Evolutionary conservation across 2,113 vertebrate genomes (phyloP).

Genomic region (Asarcornis scutulata): DNA sequence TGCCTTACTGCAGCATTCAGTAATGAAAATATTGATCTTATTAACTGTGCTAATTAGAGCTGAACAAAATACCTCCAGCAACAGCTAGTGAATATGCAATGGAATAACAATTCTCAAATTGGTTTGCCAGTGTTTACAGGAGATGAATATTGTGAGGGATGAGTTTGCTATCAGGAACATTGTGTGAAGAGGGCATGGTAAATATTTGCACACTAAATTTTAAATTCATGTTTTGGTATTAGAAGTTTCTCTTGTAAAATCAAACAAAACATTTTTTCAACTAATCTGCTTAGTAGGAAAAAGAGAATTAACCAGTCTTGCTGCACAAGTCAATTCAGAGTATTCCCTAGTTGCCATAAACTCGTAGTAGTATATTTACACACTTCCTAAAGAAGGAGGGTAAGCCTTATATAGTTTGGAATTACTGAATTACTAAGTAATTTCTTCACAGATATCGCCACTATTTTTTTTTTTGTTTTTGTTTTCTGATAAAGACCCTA

Average conservation of each 20-base stretch:
- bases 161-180: background rate
- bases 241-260: background rate
- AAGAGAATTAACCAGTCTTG: constrained; percentile 1
- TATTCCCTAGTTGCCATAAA: background rate
- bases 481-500: background rate
- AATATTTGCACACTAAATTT: constrained; percentile 31
- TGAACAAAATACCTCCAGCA: constrained; percentile 65
- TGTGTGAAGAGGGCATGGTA: background rate
- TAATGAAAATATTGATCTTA: constrained; percentile 72
- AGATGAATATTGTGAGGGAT: constrained; percentile 18
- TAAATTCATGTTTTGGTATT: background rate
- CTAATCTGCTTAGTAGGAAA: background rate
- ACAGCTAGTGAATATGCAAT: constrained; percentile 48
- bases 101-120: constrained; percentile 47
- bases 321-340: background rate
- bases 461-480: background rate
- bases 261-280: background rate
- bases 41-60: constrained; percentile 66
- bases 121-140: constrained; percentile 33
- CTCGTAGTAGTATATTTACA: background rate
- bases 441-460: no score
- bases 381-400: background rate
- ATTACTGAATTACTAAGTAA: background rate
- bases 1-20: constrained; percentile 12
- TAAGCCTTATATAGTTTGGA: background rate